A percentile compares a stretch with the other conserved stretches of the same genome.
These are phyloP conservation scores for Xestia rhomboidea DNA, from an alignment of 2,888 invertebrate species.

Conservation along the genomic window DNA sequence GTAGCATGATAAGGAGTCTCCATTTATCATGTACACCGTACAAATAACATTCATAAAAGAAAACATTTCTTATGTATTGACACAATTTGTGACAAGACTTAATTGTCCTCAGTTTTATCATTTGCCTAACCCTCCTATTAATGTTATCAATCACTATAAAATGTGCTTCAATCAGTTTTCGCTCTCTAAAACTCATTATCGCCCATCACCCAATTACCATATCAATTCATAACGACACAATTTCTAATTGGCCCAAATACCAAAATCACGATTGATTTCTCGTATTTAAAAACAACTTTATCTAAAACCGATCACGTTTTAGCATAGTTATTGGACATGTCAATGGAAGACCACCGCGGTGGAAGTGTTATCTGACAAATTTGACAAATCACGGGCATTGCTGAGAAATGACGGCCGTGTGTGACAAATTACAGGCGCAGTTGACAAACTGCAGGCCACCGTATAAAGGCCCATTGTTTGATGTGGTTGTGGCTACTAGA, in stretches of 20 bases:
- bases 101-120: background rate
- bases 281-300: slow-evolving; percentile 27
- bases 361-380: slow-evolving; percentile 73
- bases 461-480: slow-evolving; percentile 60
- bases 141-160: background rate
- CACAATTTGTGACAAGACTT: background rate
- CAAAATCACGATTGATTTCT: slow-evolving; percentile 49
- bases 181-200: slow-evolving; percentile 9
- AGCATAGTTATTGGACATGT: slow-evolving; percentile 51
- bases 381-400: slow-evolving; percentile 81
- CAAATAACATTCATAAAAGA: no score
- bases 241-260: slow-evolving; percentile 56
- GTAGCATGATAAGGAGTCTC: no score
- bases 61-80: no score
- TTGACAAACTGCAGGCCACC: slow-evolving; percentile 64
- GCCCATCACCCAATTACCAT: slow-evolving; percentile 14
- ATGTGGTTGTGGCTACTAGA: slow-evolving; percentile 16
- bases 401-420: slow-evolving; percentile 75
- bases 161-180: background rate
- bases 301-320: slow-evolving; percentile 51
- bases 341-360: slow-evolving; percentile 68
- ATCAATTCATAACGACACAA: slow-evolving; percentile 4
- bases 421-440: slow-evolving; percentile 60
- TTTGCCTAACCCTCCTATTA: background rate
- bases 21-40: no score